Base-by-base conservation (phyloP, 2,888 invertebrate species). In the Drosophila prolongata region DNA sequence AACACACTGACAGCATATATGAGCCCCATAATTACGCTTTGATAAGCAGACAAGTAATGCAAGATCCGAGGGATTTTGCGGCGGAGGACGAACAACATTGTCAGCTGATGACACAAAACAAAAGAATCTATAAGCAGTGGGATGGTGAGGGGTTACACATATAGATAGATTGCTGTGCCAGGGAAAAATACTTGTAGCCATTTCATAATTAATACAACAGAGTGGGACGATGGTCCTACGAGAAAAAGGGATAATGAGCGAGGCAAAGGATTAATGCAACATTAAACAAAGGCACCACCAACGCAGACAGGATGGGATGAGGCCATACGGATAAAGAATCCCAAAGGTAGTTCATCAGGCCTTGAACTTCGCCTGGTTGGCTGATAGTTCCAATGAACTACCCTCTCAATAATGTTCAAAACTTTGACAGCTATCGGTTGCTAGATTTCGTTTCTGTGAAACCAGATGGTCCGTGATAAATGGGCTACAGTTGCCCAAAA, bases 11-110 rank as follows among this genome's bases (percentile, higher is more conserved):
- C 34, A 10, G 8, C 11, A 75, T 72, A 61, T 83, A 75, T 75
- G 75, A 69, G 71, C 69, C 77, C n/a, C 82, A 82, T 85, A 84
- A 84, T 84, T 85, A 85, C 79, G 82, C 87, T 87, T 87, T 87
- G 83, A 84, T 84, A 84, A 85, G 85, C 87, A 84, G 79, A 68
- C 82, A 79, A 79, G 85, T 87, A 84, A 80, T 78, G 77, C 75
- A 77, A 75, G 50, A 40, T 14, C 35, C 5, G 35, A 49, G 1
- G 38, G n/a, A 53, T 42, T 24, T 16, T 2, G 11, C 10, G 19
- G 27, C 24, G 42, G n/a, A 34, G 44, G 13, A 16, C 11, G 43
- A 34, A 24, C 53, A 14, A 62, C 81, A 79, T 77, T 80, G 76
- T 66, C 87, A 87, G 87, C 87, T 73, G 80, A 44, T 71, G 76